Evolutionary conservation across 2,888 invertebrate genomes (phyloP).

Genomic region (Cosmia trapezina): DNA sequence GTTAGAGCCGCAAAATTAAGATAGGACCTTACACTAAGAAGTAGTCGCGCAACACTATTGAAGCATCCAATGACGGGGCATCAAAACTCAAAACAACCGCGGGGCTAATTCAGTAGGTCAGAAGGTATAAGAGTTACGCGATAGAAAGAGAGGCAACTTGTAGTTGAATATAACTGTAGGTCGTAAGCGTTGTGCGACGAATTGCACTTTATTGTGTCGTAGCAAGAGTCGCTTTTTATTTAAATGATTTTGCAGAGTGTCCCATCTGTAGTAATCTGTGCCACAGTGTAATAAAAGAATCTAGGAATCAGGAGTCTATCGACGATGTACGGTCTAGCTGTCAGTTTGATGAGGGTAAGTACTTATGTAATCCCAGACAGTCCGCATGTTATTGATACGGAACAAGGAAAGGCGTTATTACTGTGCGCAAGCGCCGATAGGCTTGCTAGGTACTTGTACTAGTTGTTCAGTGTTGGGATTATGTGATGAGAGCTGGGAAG

Average conservation of each 20-base stretch:
- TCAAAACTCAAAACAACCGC: too few relatives aligned
- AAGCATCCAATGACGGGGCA: too few relatives aligned
- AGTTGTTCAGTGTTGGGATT: slow-evolving; percentile 18
- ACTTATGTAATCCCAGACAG: slow-evolving; percentile 42
- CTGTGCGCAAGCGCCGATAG: slow-evolving; percentile 45
- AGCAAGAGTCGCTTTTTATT: too few relatives aligned
- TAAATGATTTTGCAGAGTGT: too few relatives aligned
- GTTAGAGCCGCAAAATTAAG: not conserved
- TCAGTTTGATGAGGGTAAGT: slow-evolving; percentile 29
- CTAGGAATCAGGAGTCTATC: slow-evolving; percentile 26
- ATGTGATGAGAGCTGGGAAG: slow-evolving; percentile 5
- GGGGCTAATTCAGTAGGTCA: too few relatives aligned
- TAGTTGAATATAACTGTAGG: too few relatives aligned
- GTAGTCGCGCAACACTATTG: not conserved
- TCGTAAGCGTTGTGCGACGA: too few relatives aligned
- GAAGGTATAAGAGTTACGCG: too few relatives aligned
- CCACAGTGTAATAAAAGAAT: slow-evolving; percentile 7
- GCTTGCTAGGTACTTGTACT: slow-evolving; percentile 24
- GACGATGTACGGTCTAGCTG: slow-evolving; percentile 17
- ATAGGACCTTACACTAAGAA: not conserved
- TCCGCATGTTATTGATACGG: slow-evolving; percentile 57
- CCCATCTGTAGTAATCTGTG: too few relatives aligned
- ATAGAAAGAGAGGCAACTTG: too few relatives aligned
- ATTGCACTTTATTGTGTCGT: too few relatives aligned
- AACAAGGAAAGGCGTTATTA: slow-evolving; percentile 60